Evolutionary conservation across 2,888 invertebrate genomes (phyloP).

Genomic region (Conus canariensis): DNA sequence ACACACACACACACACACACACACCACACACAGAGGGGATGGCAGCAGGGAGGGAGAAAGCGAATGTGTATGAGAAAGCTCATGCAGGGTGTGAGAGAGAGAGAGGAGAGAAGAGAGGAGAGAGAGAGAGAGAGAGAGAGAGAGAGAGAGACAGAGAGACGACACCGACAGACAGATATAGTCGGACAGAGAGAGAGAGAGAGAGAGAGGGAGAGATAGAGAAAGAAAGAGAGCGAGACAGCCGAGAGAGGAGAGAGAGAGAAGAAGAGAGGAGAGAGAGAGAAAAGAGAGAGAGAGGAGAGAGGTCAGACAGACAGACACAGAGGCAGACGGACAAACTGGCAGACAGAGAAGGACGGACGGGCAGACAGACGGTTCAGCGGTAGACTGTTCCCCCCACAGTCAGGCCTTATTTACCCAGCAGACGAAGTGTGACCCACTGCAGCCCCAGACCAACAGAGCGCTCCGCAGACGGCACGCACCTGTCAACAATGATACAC

Average conservation of each 20-base stretch:
- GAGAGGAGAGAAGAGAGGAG: background rate
- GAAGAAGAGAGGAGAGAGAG: background rate
- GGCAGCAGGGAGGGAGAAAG: no score
- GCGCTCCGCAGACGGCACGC: conserved; percentile 58
- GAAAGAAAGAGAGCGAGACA: no score
- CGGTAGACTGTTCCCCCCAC: background rate
- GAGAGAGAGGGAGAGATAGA: background rate
- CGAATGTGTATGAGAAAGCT: no score
- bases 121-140: background rate
- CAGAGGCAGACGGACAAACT: background rate
- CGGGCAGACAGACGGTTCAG: background rate
- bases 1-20: no score
- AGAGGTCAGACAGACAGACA: background rate
- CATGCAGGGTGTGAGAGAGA: background rate
- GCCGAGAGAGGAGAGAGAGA: background rate
- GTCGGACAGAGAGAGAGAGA: background rate
- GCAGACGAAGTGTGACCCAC: conserved; percentile 55
- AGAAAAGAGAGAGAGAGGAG: background rate
- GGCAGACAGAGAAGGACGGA: background rate
- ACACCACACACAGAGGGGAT: no score
- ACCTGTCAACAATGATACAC: conserved; percentile 47
- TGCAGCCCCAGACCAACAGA: conserved; percentile 60
- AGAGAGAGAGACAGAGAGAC: no score
- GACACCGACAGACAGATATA: no score
- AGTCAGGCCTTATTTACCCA: conserved; percentile 50